These are phyloP conservation scores for Anthophora plumipes DNA, from an alignment of 2,888 invertebrate species.

Conservation along the genomic window DNA sequence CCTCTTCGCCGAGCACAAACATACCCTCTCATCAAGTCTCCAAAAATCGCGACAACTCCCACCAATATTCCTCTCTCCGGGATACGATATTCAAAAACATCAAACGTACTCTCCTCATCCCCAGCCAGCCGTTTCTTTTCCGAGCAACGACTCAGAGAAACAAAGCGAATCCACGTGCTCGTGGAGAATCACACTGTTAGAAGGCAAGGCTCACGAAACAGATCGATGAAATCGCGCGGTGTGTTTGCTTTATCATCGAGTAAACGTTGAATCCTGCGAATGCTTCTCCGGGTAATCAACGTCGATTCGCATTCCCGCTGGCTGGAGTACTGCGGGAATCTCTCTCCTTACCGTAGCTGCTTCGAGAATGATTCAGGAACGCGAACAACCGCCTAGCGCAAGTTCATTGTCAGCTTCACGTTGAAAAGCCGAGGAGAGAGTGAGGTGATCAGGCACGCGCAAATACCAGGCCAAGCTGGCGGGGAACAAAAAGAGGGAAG, in stretches of 20 bases:
- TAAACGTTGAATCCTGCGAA: conserved; percentile 41
- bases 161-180: not conserved
- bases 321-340: conserved; percentile 21
- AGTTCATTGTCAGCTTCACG: conserved; percentile 48
- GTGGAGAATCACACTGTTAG: too few relatives aligned
- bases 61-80: too few relatives aligned
- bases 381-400: conserved; percentile 27
- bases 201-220: conserved; percentile 3
- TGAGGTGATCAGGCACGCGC: conserved; percentile 57
- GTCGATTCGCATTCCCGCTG: conserved; percentile 51
- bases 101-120: not conserved
- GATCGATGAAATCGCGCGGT: conserved; percentile 33
- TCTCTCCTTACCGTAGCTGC: conserved; percentile 26
- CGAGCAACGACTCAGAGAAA: not conserved
- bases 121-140: not conserved
- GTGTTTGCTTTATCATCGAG: conserved; percentile 46
- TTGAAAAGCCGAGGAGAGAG: not conserved
- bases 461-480: conserved; percentile 64
- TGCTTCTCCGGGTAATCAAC: conserved; percentile 57
- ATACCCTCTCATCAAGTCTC: not conserved
- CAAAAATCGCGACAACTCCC: too few relatives aligned
- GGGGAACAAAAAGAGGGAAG: conserved; percentile 75
- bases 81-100: not conserved
- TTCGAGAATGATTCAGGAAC: conserved; percentile 27
- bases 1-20: not conserved